Conservation (phyloP, 35 echinoderm and acorn worm species). For the Eucidaris tribuloides region DNA sequence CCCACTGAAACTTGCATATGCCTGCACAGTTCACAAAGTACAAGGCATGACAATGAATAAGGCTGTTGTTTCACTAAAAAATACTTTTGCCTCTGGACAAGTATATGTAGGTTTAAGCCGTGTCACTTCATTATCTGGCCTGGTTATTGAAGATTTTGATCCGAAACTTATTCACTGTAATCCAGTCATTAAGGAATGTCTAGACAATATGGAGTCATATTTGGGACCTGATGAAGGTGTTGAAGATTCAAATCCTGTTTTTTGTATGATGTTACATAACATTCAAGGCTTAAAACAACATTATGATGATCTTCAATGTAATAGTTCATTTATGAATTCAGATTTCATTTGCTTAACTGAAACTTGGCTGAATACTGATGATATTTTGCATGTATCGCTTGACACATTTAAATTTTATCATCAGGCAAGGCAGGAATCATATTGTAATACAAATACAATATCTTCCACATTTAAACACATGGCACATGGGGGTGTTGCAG, state of each 20-base stretch:
- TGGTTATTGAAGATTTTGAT: constrained; percentile 5
- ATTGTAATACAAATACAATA: too few relatives aligned
- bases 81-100: constrained; percentile 1
- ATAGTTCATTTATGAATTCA: not conserved
- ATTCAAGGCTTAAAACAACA: constrained; percentile 13
- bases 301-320: constrained; percentile 2
- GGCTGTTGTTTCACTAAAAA: constrained; percentile 27
- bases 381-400: not conserved
- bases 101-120: constrained; percentile 45
- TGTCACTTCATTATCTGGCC: constrained; percentile 25
- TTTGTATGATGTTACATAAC: constrained; percentile 1
- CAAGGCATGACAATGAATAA: constrained; percentile 15
- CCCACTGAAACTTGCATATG: too few relatives aligned
- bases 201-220: not conserved
- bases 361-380: constrained; percentile 32
- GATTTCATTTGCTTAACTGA: constrained; percentile 38
- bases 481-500: too few relatives aligned
- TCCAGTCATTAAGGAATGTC: not conserved
- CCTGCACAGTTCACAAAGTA: too few relatives aligned
- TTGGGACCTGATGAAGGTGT: not conserved
- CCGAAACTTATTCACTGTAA: constrained; percentile 28
- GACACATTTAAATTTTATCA: too few relatives aligned
- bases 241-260: not conserved
- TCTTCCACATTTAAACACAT: too few relatives aligned
- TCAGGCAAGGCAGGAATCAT: too few relatives aligned